phyloP scores from a whole-genome alignment of 37 sponge, comb jelly and placozoan genomes.

The Haliclona indistincta region DNA sequence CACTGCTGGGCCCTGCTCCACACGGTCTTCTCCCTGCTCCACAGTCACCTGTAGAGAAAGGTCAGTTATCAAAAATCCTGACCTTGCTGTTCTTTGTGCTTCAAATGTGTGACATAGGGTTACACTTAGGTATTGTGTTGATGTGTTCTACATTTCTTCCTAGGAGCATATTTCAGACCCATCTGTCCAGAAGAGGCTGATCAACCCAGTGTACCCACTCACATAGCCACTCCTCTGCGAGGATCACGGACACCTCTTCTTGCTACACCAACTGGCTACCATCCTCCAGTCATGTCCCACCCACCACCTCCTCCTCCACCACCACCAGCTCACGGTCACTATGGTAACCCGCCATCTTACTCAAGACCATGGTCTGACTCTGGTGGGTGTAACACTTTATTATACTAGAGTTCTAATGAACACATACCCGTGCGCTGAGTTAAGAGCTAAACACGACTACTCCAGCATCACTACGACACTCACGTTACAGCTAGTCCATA shows the following conservation, averaged over 20 bases:
- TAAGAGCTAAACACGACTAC: too few relatives aligned
- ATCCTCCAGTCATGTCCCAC: too few relatives aligned
- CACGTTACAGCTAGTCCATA: too few relatives aligned
- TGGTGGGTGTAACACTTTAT: not conserved
- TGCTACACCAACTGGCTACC: constrained; percentile 69
- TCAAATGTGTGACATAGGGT: not conserved
- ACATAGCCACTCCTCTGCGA: constrained; percentile 52
- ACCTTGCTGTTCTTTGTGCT: too few relatives aligned
- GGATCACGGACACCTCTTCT: constrained; percentile 53
- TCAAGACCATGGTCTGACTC: not conserved
- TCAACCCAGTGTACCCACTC: constrained; percentile 15
- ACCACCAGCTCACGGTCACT: constrained; percentile 10
- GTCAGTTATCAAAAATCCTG: too few relatives aligned
- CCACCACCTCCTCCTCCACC: too few relatives aligned
- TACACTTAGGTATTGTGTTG: not conserved
- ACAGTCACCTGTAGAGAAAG: not conserved
- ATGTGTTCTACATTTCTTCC: not conserved
- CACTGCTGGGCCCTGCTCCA: constrained; percentile 60
- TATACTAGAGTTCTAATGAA: too few relatives aligned
- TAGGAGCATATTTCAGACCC: constrained; percentile 22
- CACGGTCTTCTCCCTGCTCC: constrained; percentile 54
- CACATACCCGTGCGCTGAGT: too few relatives aligned
- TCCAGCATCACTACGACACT: too few relatives aligned
- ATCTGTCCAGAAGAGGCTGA: constrained; percentile 20
- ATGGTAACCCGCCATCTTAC: too few relatives aligned